A percentile compares a stretch with the other conserved stretches of the same genome.
phyloP scores from a whole-genome alignment of 2,113 vertebrate species.

The Seriola rivoliana region DNA sequence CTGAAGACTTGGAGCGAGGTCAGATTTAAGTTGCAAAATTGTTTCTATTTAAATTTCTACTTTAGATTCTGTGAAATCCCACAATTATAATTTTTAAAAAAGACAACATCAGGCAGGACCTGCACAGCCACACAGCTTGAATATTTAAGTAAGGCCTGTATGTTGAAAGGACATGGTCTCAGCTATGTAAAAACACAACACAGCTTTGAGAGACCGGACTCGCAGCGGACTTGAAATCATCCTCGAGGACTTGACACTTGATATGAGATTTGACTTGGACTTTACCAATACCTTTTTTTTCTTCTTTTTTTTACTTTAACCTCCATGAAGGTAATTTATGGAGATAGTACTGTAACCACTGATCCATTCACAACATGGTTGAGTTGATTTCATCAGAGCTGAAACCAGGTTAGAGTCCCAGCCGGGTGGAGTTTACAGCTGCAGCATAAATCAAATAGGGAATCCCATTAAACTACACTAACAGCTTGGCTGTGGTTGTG shows the following conservation, averaged over 20 bases:
- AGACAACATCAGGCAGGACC: background rate
- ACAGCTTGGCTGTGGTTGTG: background rate
- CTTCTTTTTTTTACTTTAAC: background rate
- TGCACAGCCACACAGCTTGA: background rate
- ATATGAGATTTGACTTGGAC: background rate
- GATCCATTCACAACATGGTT: background rate
- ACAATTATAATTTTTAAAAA: background rate
- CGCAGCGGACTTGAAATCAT: background rate
- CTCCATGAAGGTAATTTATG: background rate
- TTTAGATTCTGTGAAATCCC: background rate
- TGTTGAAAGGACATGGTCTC: background rate
- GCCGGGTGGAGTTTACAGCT: slow-evolving; percentile 11
- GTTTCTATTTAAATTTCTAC: background rate
- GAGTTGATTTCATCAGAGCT: background rate
- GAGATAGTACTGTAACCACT: too few species aligned
- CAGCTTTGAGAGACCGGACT: too few species aligned
- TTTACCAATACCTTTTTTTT: background rate
- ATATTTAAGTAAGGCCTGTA: background rate
- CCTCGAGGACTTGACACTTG: background rate
- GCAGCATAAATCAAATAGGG: background rate
- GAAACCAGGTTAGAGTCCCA: background rate
- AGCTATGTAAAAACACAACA: background rate
- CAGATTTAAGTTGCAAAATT: background rate
- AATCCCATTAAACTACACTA: slow-evolving; percentile 11
- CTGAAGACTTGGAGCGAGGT: background rate